Conservation (phyloP, 1,140 invertebrate species). For the Zaprionus camerounensis region DNA sequence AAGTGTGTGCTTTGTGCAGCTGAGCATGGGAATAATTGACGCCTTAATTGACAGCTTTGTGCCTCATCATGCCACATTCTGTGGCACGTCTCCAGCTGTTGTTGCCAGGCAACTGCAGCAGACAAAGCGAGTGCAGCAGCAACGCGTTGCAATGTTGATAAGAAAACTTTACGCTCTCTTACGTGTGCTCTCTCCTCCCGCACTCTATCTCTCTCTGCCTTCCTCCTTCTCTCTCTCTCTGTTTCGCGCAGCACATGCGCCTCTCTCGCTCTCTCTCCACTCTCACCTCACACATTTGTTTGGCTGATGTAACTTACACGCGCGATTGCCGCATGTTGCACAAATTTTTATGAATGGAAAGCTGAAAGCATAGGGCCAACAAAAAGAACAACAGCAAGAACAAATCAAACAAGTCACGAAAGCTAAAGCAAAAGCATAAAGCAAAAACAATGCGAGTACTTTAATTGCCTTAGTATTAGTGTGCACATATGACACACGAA, state of each 20-base stretch:
- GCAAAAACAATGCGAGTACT: neutral
- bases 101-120: conserved; percentile 4
- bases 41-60: conserved; percentile 14
- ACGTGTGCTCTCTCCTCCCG: neutral
- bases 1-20: neutral
- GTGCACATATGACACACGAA: neutral
- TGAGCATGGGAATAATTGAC: neutral
- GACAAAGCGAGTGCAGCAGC: neutral
- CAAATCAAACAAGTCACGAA: conserved; percentile 25
- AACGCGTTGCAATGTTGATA: neutral
- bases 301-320: conserved; percentile 70
- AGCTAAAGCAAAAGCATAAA: neutral
- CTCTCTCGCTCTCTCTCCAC: conserved; percentile 26
- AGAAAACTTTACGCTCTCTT: neutral
- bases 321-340: conserved; percentile 66
- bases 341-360: conserved; percentile 75
- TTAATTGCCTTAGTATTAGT: neutral
- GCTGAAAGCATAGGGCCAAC: conserved; percentile 42
- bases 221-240: neutral
- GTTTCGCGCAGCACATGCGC: conserved; percentile 22
- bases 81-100: conserved; percentile 32
- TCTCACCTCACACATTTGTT: conserved; percentile 23
- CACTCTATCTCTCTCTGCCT: neutral
- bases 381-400: conserved; percentile 25
- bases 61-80: conserved; percentile 14